Conservation (phyloP, 2,113 vertebrate species). For the Pelusios castaneus region DNA sequence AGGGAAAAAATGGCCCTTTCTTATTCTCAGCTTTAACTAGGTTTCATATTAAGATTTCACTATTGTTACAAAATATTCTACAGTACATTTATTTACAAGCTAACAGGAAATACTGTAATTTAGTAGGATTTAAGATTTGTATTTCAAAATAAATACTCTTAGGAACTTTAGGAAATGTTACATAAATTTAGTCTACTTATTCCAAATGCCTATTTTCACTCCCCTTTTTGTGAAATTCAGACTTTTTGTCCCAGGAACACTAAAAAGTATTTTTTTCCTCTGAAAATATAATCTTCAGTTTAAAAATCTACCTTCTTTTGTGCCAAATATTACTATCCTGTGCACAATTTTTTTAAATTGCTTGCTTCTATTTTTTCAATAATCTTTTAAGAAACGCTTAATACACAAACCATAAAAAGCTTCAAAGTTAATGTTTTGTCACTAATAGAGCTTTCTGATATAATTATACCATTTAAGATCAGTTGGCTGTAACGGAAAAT, state of each 20-base stretch:
- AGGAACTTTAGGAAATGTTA: neutral
- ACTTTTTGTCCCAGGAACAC: conserved; percentile 18
- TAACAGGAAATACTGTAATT: conserved; percentile 47
- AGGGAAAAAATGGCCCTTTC: neutral
- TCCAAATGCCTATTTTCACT: neutral
- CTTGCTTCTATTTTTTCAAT: no score
- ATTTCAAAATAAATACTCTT: neutral
- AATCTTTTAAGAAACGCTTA: no score
- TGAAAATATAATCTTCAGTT: no score
- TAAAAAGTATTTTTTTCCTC: neutral
- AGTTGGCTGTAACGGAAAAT: no score
- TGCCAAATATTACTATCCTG: no score
- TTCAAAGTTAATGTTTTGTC: no score
- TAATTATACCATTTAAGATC: no score
- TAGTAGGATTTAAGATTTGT: neutral
- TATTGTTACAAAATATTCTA: neutral
- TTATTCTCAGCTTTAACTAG: no score
- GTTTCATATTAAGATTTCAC: neutral
- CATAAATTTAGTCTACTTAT: neutral
- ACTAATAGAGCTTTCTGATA: no score
- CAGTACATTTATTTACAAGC: neutral
- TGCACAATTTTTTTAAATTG: no score
- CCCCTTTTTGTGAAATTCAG: neutral
- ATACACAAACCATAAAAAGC: no score
- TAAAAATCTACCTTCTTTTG: no score